A percentile compares a stretch with the other conserved stretches of the same genome.
phyloP scores from a whole-genome alignment of 2,888 invertebrate genomes.

The Philopedon plagiatum region DNA sequence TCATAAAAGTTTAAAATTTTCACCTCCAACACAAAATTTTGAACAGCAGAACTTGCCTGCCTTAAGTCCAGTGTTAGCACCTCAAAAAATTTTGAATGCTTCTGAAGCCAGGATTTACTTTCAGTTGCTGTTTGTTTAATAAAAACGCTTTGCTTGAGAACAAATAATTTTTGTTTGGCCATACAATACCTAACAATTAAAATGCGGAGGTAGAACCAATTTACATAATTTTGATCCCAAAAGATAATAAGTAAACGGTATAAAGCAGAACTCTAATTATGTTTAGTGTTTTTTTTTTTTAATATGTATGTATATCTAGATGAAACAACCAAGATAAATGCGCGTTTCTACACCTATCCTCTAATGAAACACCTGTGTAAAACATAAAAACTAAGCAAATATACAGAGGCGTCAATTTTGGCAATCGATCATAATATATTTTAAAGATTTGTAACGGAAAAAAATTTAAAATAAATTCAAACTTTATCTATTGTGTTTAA shows the following conservation, averaged over 20 bases:
- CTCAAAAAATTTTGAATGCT: too few species aligned
- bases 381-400: constrained; percentile 12
- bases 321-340: background rate
- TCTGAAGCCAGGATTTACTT: too few species aligned
- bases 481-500: constrained; percentile 6
- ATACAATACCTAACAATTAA: too few species aligned
- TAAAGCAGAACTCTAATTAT: background rate
- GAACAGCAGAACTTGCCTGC: too few species aligned
- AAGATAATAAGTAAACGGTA: background rate
- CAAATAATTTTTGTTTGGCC: too few species aligned
- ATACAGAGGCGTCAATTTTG: constrained; percentile 25
- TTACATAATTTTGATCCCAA: background rate
- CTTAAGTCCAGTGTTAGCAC: too few species aligned
- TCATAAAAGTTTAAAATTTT: too few species aligned
- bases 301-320: background rate
- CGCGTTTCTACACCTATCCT: constrained; percentile 7
- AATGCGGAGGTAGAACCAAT: background rate
- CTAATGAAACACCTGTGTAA: constrained; percentile 29
- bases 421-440: background rate
- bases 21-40: too few species aligned
- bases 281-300: background rate
- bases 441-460: constrained; percentile 6
- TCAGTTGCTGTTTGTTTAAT: too few species aligned
- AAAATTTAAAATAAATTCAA: constrained; percentile 2
- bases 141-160: too few species aligned